Conservation (phyloP, 2,888 invertebrate species). For the Doris montereyensis region DNA sequence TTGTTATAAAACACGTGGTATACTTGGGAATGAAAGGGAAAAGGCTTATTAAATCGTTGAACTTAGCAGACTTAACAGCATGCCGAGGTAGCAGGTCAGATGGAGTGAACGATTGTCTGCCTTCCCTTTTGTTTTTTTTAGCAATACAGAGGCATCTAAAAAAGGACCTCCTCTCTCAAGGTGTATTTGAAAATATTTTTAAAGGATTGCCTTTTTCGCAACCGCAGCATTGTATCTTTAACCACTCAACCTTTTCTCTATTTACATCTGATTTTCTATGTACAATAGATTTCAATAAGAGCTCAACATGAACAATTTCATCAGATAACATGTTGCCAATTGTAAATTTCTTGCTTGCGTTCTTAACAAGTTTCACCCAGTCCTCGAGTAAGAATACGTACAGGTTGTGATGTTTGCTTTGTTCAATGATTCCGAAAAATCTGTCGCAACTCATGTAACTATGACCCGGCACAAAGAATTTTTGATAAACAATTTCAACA, state of each 20-base stretch:
- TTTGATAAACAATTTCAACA: not conserved
- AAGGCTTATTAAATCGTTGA: not conserved
- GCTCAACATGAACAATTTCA: not conserved
- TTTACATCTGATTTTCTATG: not conserved
- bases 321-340: not conserved
- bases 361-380: not conserved
- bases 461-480: conserved; percentile 25
- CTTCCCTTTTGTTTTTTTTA: not conserved
- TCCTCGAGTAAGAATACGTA: not conserved
- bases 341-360: not conserved
- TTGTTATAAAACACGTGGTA: conserved; percentile 4
- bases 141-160: not conserved
- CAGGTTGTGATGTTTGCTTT: not conserved
- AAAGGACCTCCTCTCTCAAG: not conserved
- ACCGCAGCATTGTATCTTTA: not conserved
- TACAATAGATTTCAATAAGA: not conserved
- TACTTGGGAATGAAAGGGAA: not conserved
- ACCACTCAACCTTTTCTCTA: not conserved
- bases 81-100: not conserved
- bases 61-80: not conserved
- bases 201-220: not conserved
- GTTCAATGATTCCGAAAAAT: conserved; percentile 8
- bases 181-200: too few relatives aligned
- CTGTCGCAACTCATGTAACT: conserved; percentile 12
- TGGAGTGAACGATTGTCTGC: not conserved